A percentile compares a stretch with the other conserved stretches of the same genome.
phyloP scores from a whole-genome alignment of 2,113 vertebrate species.

The Forbesichthys agassizii region DNA sequence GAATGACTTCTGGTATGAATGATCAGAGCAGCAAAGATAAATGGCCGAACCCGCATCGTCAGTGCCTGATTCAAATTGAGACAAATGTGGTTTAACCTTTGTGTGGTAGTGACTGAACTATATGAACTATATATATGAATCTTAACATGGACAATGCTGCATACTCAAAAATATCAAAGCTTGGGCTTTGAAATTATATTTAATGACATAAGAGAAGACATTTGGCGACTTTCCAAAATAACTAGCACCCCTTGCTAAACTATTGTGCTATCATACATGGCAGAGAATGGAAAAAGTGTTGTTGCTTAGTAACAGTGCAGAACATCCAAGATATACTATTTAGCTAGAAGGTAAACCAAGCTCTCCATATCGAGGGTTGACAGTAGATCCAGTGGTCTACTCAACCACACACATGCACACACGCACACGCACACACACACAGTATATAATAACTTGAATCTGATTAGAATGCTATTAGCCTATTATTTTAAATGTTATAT shows the following conservation, averaged over 20 bases:
- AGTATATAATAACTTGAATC: background rate
- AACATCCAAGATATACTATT: background rate
- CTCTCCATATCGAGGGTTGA: background rate
- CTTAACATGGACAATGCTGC: no score
- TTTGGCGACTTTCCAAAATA: background rate
- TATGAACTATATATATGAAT: no score
- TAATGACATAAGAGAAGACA: background rate
- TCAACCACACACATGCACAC: background rate
- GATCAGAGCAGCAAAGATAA: slow-evolving; percentile 15
- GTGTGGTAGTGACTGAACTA: no score
- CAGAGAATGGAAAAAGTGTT: background rate
- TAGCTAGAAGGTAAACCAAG: background rate
- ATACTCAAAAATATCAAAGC: background rate
- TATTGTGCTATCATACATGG: background rate
- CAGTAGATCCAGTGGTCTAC: background rate
- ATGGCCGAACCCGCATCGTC: slow-evolving; percentile 18
- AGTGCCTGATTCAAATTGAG: slow-evolving; percentile 25
- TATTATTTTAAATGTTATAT: no score
- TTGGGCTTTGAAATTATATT: background rate
- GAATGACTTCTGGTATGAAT: slow-evolving; percentile 17
- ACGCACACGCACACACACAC: background rate
- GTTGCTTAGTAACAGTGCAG: background rate
- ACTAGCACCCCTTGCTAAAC: background rate
- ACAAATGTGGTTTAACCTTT: slow-evolving; percentile 9
- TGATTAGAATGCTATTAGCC: no score